Percentiles rank a stretch among this genome's conserved stretches.
phyloP scores from a whole-genome alignment of 92 coral and sea anemone species.

The Nematostella vectensis region DNA sequence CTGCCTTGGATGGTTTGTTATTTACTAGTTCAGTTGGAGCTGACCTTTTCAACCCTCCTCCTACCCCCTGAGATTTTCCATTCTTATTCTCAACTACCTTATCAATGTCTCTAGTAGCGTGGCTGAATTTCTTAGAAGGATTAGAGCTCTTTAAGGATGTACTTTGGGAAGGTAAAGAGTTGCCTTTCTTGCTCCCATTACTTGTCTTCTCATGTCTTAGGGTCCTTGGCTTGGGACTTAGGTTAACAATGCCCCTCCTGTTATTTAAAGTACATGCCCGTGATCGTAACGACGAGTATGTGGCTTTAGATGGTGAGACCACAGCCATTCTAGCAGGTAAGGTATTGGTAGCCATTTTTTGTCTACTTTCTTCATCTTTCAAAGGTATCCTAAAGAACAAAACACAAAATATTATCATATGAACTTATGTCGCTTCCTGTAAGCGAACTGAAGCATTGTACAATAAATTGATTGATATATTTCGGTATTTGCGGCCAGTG shows the following conservation, averaged over 20 bases:
- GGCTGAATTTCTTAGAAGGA: not conserved
- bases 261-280: conserved; percentile 4
- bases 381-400: not conserved
- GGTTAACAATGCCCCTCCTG: not conserved
- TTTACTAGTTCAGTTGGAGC: conserved; percentile 17
- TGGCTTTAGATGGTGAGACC: conserved; percentile 23
- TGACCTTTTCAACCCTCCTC: conserved; percentile 38
- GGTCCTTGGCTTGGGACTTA: not conserved
- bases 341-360: conserved; percentile 1
- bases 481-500: too few relatives aligned
- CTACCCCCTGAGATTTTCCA: conserved; percentile 7
- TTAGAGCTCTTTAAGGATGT: too few relatives aligned
- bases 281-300: conserved; percentile 19
- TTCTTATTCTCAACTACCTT: not conserved
- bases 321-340: conserved; percentile 28
- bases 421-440: too few relatives aligned
- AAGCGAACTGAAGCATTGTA: too few relatives aligned
- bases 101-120: not conserved
- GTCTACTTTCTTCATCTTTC: not conserved
- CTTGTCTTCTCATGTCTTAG: not conserved
- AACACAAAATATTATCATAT: too few relatives aligned
- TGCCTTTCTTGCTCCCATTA: not conserved
- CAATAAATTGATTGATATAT: too few relatives aligned
- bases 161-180: not conserved
- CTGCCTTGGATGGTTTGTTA: conserved; percentile 28